Evolutionary conservation across 2,113 vertebrate genomes (phyloP).

Genomic region (Oenanthe melanoleuca): DNA sequence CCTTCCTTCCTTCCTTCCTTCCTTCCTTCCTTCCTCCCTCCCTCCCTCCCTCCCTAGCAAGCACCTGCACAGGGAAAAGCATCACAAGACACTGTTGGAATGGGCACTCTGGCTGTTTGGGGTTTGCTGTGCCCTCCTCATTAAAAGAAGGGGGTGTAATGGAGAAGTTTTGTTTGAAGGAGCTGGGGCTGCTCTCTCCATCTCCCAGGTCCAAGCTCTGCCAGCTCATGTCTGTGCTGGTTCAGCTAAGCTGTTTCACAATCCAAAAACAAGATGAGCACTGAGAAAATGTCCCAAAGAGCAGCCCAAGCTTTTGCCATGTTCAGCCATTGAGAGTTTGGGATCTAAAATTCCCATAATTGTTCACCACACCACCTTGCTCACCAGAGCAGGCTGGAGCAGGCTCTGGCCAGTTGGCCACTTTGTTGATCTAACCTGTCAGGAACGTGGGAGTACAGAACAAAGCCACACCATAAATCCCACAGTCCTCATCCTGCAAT

Average conservation of each 20-base stretch:
- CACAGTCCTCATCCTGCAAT: neutral
- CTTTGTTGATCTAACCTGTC: neutral
- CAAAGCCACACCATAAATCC: neutral
- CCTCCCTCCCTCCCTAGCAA: too few species aligned
- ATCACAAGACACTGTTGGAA: neutral
- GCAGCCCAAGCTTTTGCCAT: neutral
- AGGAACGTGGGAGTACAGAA: neutral
- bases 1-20: neutral
- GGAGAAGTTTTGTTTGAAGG: neutral
- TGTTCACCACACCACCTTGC: neutral
- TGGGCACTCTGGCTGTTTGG: neutral
- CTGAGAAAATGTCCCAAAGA: neutral
- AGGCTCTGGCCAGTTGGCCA: neutral
- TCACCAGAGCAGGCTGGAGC: neutral
- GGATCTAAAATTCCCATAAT: neutral
- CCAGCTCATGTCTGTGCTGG: neutral
- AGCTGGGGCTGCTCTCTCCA: fast-evolving
- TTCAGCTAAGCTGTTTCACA: neutral
- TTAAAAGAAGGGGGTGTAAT: neutral
- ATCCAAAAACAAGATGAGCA: neutral
- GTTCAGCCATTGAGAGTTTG: neutral
- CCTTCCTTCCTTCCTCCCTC: neutral
- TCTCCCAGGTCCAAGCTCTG: neutral
- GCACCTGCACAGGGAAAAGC: neutral
- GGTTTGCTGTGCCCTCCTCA: neutral